phyloP scores from a whole-genome alignment of 2,888 invertebrate genomes.

The Lordiphosa fenestrarum region DNA sequence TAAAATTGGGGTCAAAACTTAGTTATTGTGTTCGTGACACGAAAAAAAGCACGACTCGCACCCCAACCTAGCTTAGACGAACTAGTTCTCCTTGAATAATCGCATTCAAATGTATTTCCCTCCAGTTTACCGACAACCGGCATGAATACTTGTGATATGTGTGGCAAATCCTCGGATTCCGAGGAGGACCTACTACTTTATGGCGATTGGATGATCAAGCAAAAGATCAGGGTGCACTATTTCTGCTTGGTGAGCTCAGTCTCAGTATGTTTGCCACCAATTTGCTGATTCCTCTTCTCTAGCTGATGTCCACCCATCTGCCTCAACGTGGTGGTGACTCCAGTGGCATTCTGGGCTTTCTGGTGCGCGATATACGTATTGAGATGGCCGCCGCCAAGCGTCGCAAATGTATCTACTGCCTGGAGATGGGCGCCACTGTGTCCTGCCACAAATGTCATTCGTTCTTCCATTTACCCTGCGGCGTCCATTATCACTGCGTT shows the following conservation, averaged over 20 bases:
- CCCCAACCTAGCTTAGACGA: no score
- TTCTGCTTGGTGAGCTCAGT: slow-evolving; percentile 70
- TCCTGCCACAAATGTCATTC: slow-evolving; percentile 59
- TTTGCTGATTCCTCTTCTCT: slow-evolving; percentile 47
- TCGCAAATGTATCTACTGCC: slow-evolving; percentile 66
- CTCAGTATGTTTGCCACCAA: not conserved
- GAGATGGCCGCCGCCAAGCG: slow-evolving; percentile 82
- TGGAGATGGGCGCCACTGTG: slow-evolving; percentile 55
- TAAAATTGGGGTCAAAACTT: no score
- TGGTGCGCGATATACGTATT: slow-evolving; percentile 85
- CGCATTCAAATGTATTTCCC: no score
- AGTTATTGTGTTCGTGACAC: no score
- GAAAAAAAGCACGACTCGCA: no score
- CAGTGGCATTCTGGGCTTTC: slow-evolving; percentile 89
- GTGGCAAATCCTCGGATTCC: slow-evolving; percentile 12
- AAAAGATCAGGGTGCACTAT: slow-evolving; percentile 66
- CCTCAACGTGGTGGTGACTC: slow-evolving; percentile 85
- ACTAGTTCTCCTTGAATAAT: no score
- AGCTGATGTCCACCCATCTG: slow-evolving; percentile 87
- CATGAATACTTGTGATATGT: slow-evolving; percentile 26
- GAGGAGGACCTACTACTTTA: slow-evolving; percentile 45
- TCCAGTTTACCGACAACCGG: no score
- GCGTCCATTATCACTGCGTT: slow-evolving; percentile 51
- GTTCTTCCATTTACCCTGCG: slow-evolving; percentile 71
- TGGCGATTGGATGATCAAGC: slow-evolving; percentile 73